A percentile compares a stretch with the other conserved stretches of the same genome.
These are phyloP conservation scores for Parotocinclus haroldoi DNA, from an alignment of 2,797 vertebrate genomes.

Conservation along the genomic window DNA sequence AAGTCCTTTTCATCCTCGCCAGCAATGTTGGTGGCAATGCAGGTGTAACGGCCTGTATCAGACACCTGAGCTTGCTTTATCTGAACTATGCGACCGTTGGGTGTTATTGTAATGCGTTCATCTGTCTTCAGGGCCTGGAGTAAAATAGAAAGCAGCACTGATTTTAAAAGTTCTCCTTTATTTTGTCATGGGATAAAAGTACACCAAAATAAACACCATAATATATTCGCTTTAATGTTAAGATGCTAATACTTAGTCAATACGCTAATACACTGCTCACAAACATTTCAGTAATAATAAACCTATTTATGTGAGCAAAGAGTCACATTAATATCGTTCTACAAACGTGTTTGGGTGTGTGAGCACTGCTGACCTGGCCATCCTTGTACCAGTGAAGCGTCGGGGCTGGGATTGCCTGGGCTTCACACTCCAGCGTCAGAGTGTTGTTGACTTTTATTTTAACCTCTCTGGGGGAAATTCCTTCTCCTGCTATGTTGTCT, in stretches of 20 bases:
- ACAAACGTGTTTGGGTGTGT: slow-evolving; percentile 9
- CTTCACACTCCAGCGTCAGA: slow-evolving; percentile 87
- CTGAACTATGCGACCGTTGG: slow-evolving; percentile 78
- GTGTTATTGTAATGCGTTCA: slow-evolving; percentile 74
- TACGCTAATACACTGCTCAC: no score
- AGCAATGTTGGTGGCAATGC: slow-evolving; percentile 89
- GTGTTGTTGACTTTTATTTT: slow-evolving; percentile 92
- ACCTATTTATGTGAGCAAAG: no score
- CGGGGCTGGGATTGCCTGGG: slow-evolving; percentile 82
- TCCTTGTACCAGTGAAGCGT: slow-evolving; percentile 93
- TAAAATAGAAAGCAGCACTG: slow-evolving; percentile 3
- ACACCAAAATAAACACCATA: no score
- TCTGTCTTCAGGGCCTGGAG: slow-evolving; percentile 78
- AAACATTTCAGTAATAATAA: no score
- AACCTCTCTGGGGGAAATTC: slow-evolving; percentile 84
- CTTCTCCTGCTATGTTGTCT: slow-evolving; percentile 76
- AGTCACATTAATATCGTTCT: no score
- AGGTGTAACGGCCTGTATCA: slow-evolving; percentile 92
- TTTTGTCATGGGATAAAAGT: no score
- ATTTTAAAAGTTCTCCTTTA: no score
- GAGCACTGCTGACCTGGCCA: slow-evolving; percentile 83
- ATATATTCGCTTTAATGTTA: no score
- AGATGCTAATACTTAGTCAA: no score
- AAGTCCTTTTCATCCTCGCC: slow-evolving; percentile 98
- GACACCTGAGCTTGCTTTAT: slow-evolving; percentile 87